Conservation (phyloP, 2,113 vertebrate species). For the Periophthalmodon schlosseri region DNA sequence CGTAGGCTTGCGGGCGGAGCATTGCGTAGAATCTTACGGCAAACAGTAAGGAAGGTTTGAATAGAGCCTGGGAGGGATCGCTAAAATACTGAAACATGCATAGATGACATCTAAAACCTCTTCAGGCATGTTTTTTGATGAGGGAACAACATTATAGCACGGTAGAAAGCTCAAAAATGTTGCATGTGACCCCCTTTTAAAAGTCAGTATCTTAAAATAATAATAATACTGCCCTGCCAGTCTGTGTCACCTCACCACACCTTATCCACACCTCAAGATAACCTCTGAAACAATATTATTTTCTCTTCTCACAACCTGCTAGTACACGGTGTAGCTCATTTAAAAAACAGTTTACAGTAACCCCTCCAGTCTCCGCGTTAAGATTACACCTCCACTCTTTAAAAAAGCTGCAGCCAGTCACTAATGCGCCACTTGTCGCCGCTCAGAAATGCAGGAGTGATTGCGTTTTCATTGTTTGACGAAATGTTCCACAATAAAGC, state of each 20-base stretch:
- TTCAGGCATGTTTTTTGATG: too few relatives aligned
- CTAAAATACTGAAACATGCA: too few relatives aligned
- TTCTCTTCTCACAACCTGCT: not conserved
- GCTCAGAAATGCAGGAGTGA: slow-evolving; percentile 44
- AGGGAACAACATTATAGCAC: too few relatives aligned
- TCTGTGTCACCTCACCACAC: not conserved
- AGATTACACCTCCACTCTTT: slow-evolving; percentile 12
- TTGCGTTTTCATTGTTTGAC: slow-evolving; percentile 33
- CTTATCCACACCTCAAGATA: not conserved
- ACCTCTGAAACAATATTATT: not conserved
- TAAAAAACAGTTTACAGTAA: not conserved
- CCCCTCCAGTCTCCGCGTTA: not conserved
- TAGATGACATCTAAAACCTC: too few relatives aligned
- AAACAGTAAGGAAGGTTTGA: too few relatives aligned
- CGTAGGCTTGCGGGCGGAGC: too few relatives aligned
- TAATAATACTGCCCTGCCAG: too few relatives aligned
- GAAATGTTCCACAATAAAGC: slow-evolving; percentile 23
- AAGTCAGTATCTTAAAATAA: too few relatives aligned
- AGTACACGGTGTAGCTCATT: not conserved
- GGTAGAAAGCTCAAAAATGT: too few relatives aligned
- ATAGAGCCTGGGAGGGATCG: too few relatives aligned
- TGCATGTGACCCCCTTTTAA: too few relatives aligned
- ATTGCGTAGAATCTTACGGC: too few relatives aligned
- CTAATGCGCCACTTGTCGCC: slow-evolving; percentile 24
- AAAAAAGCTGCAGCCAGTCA: slow-evolving; percentile 16